Evolutionary conservation across 2,888 invertebrate species (phyloP).

Genomic region (Drosophila aldrichi): DNA sequence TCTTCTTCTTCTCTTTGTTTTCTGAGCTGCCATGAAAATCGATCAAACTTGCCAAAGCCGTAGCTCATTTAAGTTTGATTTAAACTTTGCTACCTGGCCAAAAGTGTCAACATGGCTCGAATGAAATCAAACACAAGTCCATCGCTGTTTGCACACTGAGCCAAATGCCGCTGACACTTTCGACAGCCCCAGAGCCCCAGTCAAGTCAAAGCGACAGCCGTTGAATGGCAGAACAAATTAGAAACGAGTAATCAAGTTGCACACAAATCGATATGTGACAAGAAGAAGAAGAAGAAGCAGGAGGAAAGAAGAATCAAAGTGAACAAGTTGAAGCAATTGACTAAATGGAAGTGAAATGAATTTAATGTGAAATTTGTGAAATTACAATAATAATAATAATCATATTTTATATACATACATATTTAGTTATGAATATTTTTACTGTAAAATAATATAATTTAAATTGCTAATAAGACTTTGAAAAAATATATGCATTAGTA

Average conservation of each 20-base stretch:
- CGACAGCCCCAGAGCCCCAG: conserved; percentile 30
- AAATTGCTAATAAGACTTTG: too few species aligned
- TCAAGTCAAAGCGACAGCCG: conserved; percentile 12
- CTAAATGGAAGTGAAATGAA: neutral
- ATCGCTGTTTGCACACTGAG: conserved; percentile 65
- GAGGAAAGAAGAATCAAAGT: neutral
- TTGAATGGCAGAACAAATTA: conserved; percentile 17
- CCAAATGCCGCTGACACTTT: conserved; percentile 43
- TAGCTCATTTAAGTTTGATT: conserved; percentile 67
- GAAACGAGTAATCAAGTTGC: conserved; percentile 27
- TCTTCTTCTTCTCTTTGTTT: neutral
- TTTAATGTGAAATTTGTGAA: neutral
- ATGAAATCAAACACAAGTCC: conserved; percentile 53
- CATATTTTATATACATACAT: neutral
- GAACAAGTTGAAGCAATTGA: neutral
- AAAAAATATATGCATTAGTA: too few species aligned
- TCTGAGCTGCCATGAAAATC: conserved; percentile 42
- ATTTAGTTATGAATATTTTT: neutral
- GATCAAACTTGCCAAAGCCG: conserved; percentile 64
- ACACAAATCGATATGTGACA: conserved; percentile 30
- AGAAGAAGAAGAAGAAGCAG: too few species aligned
- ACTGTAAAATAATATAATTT: neutral
- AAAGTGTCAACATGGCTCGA: conserved; percentile 62
- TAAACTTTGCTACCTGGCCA: conserved; percentile 17
- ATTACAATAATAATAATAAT: neutral